Conservation (phyloP, 2,113 vertebrate genomes). For the Saguinus imperator region DNA sequence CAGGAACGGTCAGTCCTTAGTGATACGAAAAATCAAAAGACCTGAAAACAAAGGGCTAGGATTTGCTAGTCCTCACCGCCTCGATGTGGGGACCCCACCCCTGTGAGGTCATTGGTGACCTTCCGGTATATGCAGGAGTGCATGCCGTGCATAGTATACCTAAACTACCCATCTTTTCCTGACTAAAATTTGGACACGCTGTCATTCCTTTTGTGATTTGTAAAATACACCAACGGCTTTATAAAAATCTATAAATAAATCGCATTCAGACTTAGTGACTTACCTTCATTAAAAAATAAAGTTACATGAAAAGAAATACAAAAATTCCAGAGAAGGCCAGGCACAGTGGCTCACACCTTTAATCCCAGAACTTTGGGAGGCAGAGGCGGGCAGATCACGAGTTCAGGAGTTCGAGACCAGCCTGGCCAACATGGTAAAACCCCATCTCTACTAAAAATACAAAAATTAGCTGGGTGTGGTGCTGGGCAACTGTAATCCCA, state of each 20-base stretch:
- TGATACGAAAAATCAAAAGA: neutral
- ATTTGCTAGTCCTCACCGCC: neutral
- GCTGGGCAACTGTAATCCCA: too few relatives aligned
- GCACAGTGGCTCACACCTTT: too few relatives aligned
- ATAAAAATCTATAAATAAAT: neutral
- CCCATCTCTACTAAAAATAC: too few relatives aligned
- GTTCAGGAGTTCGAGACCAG: too few relatives aligned
- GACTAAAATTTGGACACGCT: neutral
- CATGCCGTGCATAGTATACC: too few relatives aligned
- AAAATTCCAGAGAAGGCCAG: neutral
- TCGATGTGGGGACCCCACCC: neutral
- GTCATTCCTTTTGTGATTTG: neutral
- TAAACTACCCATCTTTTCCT: neutral
- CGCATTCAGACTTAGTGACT: neutral
- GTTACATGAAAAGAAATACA: conserved; percentile 15
- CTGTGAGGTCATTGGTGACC: neutral
- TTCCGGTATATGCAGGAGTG: neutral
- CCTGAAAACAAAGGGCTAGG: neutral
- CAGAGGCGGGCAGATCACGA: too few relatives aligned
- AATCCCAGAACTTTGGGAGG: too few relatives aligned
- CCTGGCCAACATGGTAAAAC: too few relatives aligned
- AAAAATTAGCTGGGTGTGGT: too few relatives aligned
- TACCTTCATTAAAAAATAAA: neutral
- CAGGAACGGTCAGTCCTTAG: neutral
- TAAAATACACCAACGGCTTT: neutral